phyloP scores from a whole-genome alignment of 2,113 vertebrate species.

The Dasyornis broadbenti region DNA sequence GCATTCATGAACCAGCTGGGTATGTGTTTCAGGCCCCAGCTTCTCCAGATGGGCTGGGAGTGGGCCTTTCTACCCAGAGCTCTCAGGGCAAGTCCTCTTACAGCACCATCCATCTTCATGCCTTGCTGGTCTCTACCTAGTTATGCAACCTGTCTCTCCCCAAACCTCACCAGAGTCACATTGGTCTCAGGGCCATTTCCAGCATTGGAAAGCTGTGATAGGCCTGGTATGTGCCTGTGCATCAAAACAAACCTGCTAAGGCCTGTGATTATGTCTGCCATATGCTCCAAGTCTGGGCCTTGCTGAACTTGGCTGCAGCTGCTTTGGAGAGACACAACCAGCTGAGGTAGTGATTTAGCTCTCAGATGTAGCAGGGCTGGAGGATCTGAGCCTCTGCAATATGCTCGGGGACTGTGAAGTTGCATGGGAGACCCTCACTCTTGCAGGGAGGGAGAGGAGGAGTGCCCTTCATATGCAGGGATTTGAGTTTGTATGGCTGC shows the following conservation, averaged over 20 bases:
- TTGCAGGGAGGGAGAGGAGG: neutral
- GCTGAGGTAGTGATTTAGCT: neutral
- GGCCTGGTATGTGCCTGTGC: neutral
- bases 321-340: neutral
- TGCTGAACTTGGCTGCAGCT: neutral
- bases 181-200: neutral
- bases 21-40: conserved; percentile 51
- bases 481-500: neutral
- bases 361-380: neutral
- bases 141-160: neutral
- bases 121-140: neutral
- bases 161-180: neutral
- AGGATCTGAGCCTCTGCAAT: neutral
- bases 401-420: neutral
- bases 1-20: conserved; percentile 84
- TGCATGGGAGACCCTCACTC: neutral
- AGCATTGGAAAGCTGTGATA: neutral
- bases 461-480: neutral
- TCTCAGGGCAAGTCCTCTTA: neutral
- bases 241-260: neutral
- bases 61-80: neutral
- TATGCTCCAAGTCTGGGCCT: neutral
- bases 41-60: neutral
- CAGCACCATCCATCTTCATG: neutral
- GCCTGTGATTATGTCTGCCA: neutral